A percentile compares a stretch with the other conserved stretches of the same genome.
These are phyloP conservation scores for Microchirus variegatus DNA, from an alignment of 2,797 vertebrate species.

Conservation along the genomic window DNA sequence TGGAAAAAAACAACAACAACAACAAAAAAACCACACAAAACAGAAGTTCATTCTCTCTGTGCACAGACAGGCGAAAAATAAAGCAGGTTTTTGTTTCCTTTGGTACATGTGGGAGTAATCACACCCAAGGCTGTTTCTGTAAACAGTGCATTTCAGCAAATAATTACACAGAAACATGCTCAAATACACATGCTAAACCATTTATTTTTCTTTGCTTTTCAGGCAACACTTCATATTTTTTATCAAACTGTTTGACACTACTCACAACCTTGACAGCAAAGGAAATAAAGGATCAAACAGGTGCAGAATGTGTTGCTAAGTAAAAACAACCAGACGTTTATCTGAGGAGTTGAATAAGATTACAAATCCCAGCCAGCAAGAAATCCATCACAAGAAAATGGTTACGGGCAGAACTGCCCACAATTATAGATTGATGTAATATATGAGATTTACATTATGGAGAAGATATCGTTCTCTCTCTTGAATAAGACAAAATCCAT, in stretches of 20 bases:
- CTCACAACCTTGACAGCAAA: constrained; percentile 15
- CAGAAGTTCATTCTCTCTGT: constrained; percentile 35
- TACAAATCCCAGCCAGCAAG: too few species aligned
- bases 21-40: too few species aligned
- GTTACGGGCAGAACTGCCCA: too few species aligned
- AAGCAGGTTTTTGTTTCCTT: constrained; percentile 1
- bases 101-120: constrained; percentile 12
- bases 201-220: constrained; percentile 6
- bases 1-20: constrained; percentile 68
- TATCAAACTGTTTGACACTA: constrained; percentile 44
- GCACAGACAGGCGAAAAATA: constrained; percentile 19
- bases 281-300: constrained; percentile 17
- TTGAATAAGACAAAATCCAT: too few species aligned
- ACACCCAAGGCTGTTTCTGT: background rate
- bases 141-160: constrained; percentile 17
- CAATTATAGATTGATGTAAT: too few species aligned
- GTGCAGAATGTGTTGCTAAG: constrained; percentile 33
- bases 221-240: constrained; percentile 28
- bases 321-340: constrained; percentile 34
- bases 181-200: constrained; percentile 5
- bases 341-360: background rate
- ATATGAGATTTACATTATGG: too few species aligned
- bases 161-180: constrained; percentile 23
- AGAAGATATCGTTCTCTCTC: too few species aligned
- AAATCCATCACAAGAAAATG: too few species aligned